Evolutionary conservation across 2,888 invertebrate genomes (phyloP).

Genomic region (Mesoligia furuncula): DNA sequence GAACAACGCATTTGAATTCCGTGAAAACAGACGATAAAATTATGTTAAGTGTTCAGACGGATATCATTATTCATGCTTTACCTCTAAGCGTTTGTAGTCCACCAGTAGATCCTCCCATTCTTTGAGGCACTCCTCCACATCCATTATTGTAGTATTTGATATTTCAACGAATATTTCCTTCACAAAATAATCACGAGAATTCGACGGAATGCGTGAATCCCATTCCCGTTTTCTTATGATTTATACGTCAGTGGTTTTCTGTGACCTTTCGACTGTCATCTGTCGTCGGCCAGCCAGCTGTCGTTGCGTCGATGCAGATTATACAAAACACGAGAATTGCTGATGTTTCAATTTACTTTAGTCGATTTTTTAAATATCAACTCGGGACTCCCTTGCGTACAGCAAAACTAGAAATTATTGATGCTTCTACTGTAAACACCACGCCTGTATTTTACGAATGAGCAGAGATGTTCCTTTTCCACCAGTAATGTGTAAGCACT

Average conservation of each 20-base stretch:
- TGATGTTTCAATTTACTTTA: neutral
- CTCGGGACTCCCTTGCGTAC: neutral
- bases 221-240: conserved; percentile 64
- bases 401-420: neutral
- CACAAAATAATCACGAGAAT: conserved; percentile 57
- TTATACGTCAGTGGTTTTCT: no score
- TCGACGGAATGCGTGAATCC: conserved; percentile 51
- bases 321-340: conserved; percentile 22
- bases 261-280: conserved; percentile 60
- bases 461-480: neutral
- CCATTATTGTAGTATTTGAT: conserved; percentile 81
- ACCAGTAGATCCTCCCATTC: conserved; percentile 95
- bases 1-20: conserved; percentile 41
- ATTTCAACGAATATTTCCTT: conserved; percentile 56
- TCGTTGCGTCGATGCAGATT: conserved; percentile 47
- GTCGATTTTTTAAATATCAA: conserved; percentile 24
- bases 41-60: conserved; percentile 40
- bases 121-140: conserved; percentile 91
- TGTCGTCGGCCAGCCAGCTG: conserved; percentile 48
- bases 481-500: no score
- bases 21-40: conserved; percentile 55
- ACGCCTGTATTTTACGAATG: neutral
- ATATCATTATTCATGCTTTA: conserved; percentile 77
- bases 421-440: neutral
- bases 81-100: conserved; percentile 96